Evolutionary conservation across 1,140 invertebrate species (phyloP), one percentile per base, ranked within the genome.

Genomic region (Intoshia linei): DNA sequence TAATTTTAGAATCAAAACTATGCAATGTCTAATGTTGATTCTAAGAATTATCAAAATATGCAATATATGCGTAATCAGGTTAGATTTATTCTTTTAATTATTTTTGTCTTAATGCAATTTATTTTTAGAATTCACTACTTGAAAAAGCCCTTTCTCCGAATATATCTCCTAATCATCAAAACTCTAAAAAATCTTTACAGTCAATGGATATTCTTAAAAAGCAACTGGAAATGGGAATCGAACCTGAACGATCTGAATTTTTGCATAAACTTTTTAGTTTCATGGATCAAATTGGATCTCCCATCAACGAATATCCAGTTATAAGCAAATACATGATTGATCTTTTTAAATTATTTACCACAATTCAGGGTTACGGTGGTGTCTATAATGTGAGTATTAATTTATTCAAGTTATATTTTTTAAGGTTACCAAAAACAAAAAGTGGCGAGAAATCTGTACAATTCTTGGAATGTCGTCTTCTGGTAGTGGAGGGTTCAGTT

Each of bases 291-390:
- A 51, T 44, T 23, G 47, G 48, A 10, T 73, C 74, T 42, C 76
- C 81, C 30, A 76, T 93, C 45, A 74, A 74, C 38, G 71, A 44
- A 6, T 81, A 79, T 64, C 84, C 84, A 30, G 78, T 75, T 47
- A 90, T 93, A 59, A 79, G 74, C 60, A 92, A 92, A 66, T 78
- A 84, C 63, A 77, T 79, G 48, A 68, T 92, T 47, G 84, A 93
- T 69, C 70, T 93, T 46, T 93, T 77, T 67, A 67, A 74, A 49
- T 70, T 93, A 46, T 93, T 92, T 59, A 64, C 74, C 57, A 71
- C 71, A 61, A 79, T 87, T 50, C 75, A 79, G 63, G 79, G 90
- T 50, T 69, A 76, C 51, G 79, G 79, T 52, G 84, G 83, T 52
- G 84, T 90, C 68, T 69, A 81, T 59, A 79, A 90, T 71, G 79